Percentiles rank a stretch among this genome's conserved stretches.
These are phyloP conservation scores for Sitophilus oryzae DNA, from an alignment of 1,140 invertebrate species.

Conservation along the genomic window DNA sequence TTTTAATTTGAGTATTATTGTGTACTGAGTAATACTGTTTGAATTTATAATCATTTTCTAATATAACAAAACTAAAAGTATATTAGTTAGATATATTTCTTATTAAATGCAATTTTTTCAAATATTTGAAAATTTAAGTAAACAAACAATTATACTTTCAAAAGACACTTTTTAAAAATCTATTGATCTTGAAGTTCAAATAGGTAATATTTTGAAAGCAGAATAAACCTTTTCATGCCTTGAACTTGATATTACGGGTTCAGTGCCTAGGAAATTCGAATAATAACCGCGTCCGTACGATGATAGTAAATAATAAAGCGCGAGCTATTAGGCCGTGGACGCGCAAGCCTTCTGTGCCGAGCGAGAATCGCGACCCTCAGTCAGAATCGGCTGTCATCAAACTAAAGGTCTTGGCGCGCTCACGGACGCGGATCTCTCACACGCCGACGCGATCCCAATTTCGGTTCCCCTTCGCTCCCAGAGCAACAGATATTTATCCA, in stretches of 20 bases:
- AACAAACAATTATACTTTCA: too few relatives aligned
- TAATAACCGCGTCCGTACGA: conserved; percentile 9
- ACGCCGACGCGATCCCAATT: conserved; percentile 16
- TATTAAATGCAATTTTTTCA: too few relatives aligned
- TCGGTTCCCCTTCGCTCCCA: not conserved
- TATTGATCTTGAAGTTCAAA: too few relatives aligned
- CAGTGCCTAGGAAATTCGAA: not conserved
- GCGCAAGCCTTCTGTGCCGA: conserved; percentile 28
- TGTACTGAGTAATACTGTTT: too few relatives aligned
- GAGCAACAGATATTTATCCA: conserved; percentile 26
- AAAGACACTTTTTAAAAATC: too few relatives aligned
- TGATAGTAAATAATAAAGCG: conserved; percentile 24
- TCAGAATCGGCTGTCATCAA: conserved; percentile 31
- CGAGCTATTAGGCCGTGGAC: conserved; percentile 10
- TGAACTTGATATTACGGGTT: too few relatives aligned
- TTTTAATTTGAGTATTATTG: too few relatives aligned
- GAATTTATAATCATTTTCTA: too few relatives aligned
- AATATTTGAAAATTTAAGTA: too few relatives aligned
- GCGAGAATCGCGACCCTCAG: conserved; percentile 26
- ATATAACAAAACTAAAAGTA: too few relatives aligned
- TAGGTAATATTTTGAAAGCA: too few relatives aligned
- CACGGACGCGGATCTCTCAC: not conserved
- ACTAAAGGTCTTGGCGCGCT: conserved; percentile 23
- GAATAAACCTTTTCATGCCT: not conserved
- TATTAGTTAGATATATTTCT: too few relatives aligned